Evolutionary conservation across 1,140 invertebrate genomes (phyloP).

Genomic region (Bombyx mandarina): DNA sequence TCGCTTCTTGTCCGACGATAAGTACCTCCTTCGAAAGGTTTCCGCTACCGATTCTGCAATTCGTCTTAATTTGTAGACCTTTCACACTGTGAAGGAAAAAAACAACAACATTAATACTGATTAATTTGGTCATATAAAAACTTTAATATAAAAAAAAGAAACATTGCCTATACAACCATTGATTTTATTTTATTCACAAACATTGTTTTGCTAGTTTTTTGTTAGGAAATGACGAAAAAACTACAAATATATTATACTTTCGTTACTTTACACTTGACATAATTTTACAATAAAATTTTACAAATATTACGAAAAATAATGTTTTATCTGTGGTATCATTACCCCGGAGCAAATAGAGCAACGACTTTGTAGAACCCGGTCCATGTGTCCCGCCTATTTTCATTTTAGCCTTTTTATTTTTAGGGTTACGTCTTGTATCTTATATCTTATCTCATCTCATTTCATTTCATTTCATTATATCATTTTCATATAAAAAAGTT

Average conservation of each 20-base stretch:
- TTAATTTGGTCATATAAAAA: background rate
- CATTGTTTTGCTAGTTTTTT: background rate
- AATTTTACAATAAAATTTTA: no score
- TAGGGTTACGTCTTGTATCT: no score
- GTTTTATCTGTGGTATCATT: no score
- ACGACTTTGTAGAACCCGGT: no score
- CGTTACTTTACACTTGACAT: background rate
- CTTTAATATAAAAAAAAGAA: background rate
- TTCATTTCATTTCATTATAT: no score
- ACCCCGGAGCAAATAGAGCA: no score
- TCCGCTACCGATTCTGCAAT: slow-evolving; percentile 47
- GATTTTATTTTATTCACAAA: background rate
- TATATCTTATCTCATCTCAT: no score
- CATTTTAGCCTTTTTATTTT: no score
- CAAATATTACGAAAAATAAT: no score
- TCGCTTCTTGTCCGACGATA: slow-evolving; percentile 36
- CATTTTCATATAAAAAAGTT: no score
- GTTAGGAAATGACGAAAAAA: background rate
- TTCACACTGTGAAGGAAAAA: slow-evolving; percentile 34
- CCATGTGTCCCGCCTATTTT: no score
- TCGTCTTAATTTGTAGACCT: slow-evolving; percentile 34
- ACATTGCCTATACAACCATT: background rate
- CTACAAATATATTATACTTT: no score
- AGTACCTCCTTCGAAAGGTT: slow-evolving; percentile 44
- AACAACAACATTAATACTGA: background rate